These are phyloP conservation scores for Parthenolecanium corni DNA, from an alignment of 2,888 invertebrate species.

Conservation along the genomic window DNA sequence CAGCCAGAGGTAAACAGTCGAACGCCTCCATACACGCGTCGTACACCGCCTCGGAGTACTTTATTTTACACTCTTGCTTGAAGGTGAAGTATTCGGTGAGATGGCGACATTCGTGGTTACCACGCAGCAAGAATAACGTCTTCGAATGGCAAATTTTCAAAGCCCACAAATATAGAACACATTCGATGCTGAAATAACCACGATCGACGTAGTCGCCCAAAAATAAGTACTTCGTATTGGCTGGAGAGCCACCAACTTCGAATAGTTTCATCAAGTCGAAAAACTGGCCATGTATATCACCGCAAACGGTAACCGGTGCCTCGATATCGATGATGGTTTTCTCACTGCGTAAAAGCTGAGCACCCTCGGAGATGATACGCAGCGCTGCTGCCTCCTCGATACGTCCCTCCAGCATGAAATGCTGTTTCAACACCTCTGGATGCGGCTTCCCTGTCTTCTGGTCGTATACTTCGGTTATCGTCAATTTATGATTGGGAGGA, in stretches of 20 bases:
- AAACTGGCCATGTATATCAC: conserved; percentile 99
- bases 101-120: conserved; percentile 99
- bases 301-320: conserved; percentile 99
- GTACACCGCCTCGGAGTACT: conserved; percentile 99
- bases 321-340: conserved; percentile 99
- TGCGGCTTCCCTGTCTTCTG: conserved; percentile 85
- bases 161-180: conserved; percentile 99
- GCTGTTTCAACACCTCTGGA: conserved; percentile 95
- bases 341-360: conserved; percentile 82
- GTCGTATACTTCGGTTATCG: conserved; percentile 93
- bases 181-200: conserved; percentile 99
- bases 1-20: conserved; percentile 97
- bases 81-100: conserved; percentile 99
- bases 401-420: conserved; percentile 96
- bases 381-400: conserved; percentile 96
- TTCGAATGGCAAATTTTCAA: conserved; percentile 96
- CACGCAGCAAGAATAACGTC: conserved; percentile 94
- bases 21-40: conserved; percentile 99
- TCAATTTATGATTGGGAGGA: conserved; percentile 95
- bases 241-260: conserved; percentile 97
- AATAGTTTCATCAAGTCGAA: conserved; percentile 99
- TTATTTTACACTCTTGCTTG: conserved; percentile 99
- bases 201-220: conserved; percentile 99
- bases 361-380: conserved; percentile 95
- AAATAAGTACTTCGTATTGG: conserved; percentile 98